Base-by-base conservation (phyloP, 2,797 vertebrate genomes). In the Gadopsis marmoratus region DNA sequence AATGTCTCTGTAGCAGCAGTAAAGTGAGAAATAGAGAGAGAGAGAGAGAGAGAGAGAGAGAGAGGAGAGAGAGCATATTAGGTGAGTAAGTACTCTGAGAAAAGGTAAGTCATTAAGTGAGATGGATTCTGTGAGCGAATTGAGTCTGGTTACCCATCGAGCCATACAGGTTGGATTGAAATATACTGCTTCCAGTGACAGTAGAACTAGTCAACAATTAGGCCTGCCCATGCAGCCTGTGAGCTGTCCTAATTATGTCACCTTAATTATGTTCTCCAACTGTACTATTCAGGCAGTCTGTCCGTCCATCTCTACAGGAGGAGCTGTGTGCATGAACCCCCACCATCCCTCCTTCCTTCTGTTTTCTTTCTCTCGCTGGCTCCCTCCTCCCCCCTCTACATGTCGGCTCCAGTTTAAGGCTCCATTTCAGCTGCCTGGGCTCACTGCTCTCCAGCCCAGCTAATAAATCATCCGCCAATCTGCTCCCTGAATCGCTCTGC, bases 381-480 rank as follows among this genome's bases (percentile, higher is more conserved):
- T 67, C 88, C 83, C 87, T 85, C 91, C 74, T 82, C n/a, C 86
- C 86, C 83, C 6, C 81, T 50, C 88, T 89, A 85, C 94, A 80
- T 87, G 88, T 94, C 93, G 84, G 93, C 91, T 96, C 94, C 94
- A 79, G 88, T 91, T 94, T 91, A 94, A 95, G 94, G 94, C 95
- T 96, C 94, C 93, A 95, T 96, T 96, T 95, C 96, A 95, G 95
- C 95, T 96, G 96, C 96, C 92, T 78, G 91, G 93, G 94, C 95
- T 97, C 95, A 89, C 95, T 85, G 89, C 90, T 94, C 95, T 95
- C 90, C 76, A 94, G 95, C 95, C 95, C 94, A 85, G 90, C 95
- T 95, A 95, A 97, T 98, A 97, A 97, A 98, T 99, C 97, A 97
- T 93, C 96, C 95, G 83, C 95, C 96, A 95, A 95, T 96, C 97